Base-by-base conservation (phyloP, 2,113 vertebrate genomes). In the Tor tambroides region DNA sequence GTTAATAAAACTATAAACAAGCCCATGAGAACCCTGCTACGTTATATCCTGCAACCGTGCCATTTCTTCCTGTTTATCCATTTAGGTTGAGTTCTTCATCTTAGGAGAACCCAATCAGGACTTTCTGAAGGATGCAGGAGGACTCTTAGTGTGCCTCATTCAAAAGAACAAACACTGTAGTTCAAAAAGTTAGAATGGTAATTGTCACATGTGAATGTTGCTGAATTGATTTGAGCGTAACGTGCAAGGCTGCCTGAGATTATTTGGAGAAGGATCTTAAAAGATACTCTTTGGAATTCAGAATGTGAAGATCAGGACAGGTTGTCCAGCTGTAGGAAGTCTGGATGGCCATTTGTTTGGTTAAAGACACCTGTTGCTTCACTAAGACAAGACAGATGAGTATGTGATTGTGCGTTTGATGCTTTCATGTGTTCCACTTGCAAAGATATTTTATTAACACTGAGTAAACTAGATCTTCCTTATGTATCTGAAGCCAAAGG, bases 51-150 rank as follows among this genome's bases (percentile, higher is more conserved):
- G 19, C 30, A 56, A 54, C 49, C 12, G 65, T 83, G 81, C 81
- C 83, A 84, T 9, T 63, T 80, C 32, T 38, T 80, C 51, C 32
- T 80, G 51, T 78, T 54, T 72, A 72, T 67, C 28, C 63, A 67
- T 30, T 67, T 63, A 41, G 56, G 23, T 63, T 41, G 51, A 59
- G 32, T 63, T 38, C 26, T 32, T 69, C 12, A 46, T 82, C 17
- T 67, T 67, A 9, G 38, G 15, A 17, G 21, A 35, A 71, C 17
- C 28, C 38, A 46, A 15, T 51, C 81, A 54, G 19, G 28, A 71
- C 43, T 56, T 74, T 84, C 28, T 46, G 7, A 78, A 41, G 41
- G 56, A 63, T 26, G 56, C 56, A 38, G 35, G 35, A 26, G 1
- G 19, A 80, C 51, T 8, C 51, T 35, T 41, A 43, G 59, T 14